phyloP scores from a whole-genome alignment of 2,113 vertebrate genomes.

The Ammodytes marinus region DNA sequence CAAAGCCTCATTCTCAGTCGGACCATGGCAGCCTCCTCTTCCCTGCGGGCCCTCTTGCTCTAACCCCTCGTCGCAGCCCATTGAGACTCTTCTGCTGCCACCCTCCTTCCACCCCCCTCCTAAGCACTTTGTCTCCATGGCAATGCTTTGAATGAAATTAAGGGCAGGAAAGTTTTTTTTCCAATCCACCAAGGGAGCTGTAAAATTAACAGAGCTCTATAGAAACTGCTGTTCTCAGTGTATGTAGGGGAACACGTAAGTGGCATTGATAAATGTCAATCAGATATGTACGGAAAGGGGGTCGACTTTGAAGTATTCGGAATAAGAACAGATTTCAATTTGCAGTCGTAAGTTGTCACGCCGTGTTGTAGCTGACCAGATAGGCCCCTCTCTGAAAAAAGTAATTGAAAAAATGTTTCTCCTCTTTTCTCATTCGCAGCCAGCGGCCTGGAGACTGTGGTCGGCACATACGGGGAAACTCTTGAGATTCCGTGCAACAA shows the following conservation, averaged over 20 bases:
- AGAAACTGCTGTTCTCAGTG: constrained; percentile 18
- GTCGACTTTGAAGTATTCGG: constrained; percentile 10
- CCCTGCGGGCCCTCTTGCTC: constrained; percentile 54
- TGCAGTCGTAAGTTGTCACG: constrained; percentile 12
- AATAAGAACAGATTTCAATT: constrained; percentile 48
- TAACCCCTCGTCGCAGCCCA: constrained; percentile 53
- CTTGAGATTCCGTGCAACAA: constrained; percentile 90
- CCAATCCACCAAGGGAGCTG: constrained; percentile 29
- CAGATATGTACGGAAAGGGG: constrained; percentile 22
- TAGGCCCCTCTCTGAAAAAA: constrained; percentile 13
- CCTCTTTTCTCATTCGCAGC: constrained; percentile 80
- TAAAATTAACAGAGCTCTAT: constrained; percentile 44
- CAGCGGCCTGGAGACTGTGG: constrained; percentile 84
- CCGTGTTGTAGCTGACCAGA: constrained; percentile 48
- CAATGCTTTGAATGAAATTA: constrained; percentile 69
- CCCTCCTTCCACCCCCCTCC: constrained; percentile 48
- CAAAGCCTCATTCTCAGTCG: constrained; percentile 63
- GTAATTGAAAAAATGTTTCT: constrained; percentile 31
- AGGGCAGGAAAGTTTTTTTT: constrained; percentile 28
- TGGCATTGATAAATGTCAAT: constrained; percentile 39
- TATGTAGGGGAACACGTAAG: constrained; percentile 19
- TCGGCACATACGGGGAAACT: constrained; percentile 90
- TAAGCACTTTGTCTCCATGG: constrained; percentile 75
- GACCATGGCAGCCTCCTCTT: constrained; percentile 55
- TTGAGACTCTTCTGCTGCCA: constrained; percentile 60